Evolutionary conservation across 2,888 invertebrate genomes (phyloP).

Genomic region (Laspeyria flexula): DNA sequence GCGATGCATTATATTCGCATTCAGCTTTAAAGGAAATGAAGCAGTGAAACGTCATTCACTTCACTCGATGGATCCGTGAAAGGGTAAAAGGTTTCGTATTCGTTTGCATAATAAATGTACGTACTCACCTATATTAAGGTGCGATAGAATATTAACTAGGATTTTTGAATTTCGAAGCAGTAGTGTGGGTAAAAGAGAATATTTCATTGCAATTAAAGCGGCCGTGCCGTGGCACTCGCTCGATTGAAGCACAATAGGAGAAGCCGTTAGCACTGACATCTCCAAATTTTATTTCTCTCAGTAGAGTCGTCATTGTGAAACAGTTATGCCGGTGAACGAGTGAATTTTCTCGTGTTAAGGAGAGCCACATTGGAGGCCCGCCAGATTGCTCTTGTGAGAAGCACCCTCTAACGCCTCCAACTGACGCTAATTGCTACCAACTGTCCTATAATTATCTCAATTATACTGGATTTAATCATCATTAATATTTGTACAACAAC

Average conservation of each 20-base stretch:
- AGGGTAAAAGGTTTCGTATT: constrained; percentile 8
- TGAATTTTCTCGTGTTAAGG: constrained; percentile 65
- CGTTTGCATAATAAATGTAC: constrained; percentile 16
- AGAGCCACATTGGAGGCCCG: constrained; percentile 75
- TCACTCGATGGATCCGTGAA: constrained; percentile 11
- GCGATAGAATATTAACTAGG: constrained; percentile 6
- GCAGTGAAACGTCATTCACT: constrained; percentile 2
- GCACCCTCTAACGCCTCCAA: constrained; percentile 66
- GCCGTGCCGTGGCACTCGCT: background rate
- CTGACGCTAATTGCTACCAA: constrained; percentile 82
- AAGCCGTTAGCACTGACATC: constrained; percentile 35
- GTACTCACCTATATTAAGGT: constrained; percentile 2
- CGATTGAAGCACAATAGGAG: constrained; percentile 16
- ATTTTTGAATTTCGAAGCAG: no score
- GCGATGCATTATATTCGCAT: constrained; percentile 4
- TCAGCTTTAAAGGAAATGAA: constrained; percentile 1
- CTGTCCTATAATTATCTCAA: constrained; percentile 77
- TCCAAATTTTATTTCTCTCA: constrained; percentile 39
- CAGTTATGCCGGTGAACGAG: constrained; percentile 59
- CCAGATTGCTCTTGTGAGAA: constrained; percentile 78
- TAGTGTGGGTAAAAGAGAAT: no score
- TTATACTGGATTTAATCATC: constrained; percentile 60
- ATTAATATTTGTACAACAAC: constrained; percentile 35
- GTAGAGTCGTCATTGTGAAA: constrained; percentile 46
- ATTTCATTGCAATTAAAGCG: constrained; percentile 5